Evolutionary conservation across 2,888 invertebrate species (phyloP).

Genomic region (Sarcophaga caerulescens): DNA sequence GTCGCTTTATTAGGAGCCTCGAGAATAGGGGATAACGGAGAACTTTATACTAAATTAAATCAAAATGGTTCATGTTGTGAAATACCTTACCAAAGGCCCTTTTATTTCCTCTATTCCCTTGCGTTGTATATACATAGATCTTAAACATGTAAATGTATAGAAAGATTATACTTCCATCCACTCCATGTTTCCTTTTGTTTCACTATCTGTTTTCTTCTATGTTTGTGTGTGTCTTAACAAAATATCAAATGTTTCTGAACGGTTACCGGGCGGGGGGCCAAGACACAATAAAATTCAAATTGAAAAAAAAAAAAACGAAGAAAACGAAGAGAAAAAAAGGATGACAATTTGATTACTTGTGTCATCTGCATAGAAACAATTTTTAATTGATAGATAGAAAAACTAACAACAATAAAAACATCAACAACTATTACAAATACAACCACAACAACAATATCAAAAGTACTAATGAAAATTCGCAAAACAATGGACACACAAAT

Average conservation of each 20-base stretch:
- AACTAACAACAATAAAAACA: background rate
- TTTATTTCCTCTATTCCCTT: too few relatives aligned
- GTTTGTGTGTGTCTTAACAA: background rate
- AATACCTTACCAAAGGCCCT: too few relatives aligned
- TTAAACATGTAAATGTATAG: too few relatives aligned
- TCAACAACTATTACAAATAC: background rate
- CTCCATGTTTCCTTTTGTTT: too few relatives aligned
- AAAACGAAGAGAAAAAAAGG: background rate
- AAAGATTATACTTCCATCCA: too few relatives aligned
- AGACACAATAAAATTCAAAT: background rate
- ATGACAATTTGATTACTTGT: slow-evolving; percentile 42
- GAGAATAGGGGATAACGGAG: too few relatives aligned
- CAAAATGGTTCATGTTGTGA: too few relatives aligned
- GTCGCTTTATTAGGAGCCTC: too few relatives aligned
- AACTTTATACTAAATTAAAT: too few relatives aligned
- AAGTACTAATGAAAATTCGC: slow-evolving; percentile 7
- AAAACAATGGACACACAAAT: background rate
- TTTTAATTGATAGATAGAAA: slow-evolving; percentile 55
- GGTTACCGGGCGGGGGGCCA: background rate
- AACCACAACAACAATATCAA: background rate
- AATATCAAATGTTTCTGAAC: background rate
- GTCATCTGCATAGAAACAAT: slow-evolving; percentile 53
- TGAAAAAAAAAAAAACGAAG: background rate
- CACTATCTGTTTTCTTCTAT: too few relatives aligned
- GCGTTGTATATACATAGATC: too few relatives aligned